phyloP scores from a whole-genome alignment of 2,113 vertebrate species.

The Athene noctua region DNA sequence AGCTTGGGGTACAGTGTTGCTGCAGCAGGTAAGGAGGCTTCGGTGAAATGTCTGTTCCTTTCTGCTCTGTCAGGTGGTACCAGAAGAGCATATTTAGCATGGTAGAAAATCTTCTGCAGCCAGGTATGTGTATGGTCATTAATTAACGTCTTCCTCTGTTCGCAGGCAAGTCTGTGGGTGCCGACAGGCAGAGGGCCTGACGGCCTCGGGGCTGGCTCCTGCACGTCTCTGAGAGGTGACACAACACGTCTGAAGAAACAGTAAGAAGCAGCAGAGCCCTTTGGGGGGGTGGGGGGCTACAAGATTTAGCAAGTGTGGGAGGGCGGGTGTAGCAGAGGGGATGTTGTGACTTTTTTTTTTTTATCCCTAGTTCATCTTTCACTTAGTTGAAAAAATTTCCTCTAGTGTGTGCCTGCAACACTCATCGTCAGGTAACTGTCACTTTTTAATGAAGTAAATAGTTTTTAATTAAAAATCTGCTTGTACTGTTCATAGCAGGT shows the following conservation, averaged over 20 bases:
- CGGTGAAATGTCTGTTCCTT: background rate
- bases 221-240: background rate
- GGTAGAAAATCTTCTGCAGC: background rate
- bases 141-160: background rate
- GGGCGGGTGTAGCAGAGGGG: background rate
- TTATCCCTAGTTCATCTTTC: background rate
- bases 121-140: fast-evolving
- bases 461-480: background rate
- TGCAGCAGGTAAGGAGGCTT: background rate
- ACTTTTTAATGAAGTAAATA: background rate
- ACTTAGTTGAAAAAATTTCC: background rate
- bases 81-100: background rate
- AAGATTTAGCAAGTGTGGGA: too few species aligned
- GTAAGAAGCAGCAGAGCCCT: background rate
- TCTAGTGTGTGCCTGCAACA: background rate
- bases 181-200: background rate
- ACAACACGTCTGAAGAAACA: background rate
- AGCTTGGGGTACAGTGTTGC: fast-evolving
- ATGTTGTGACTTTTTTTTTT: background rate
- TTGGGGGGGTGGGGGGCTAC: fast-evolving
- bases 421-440: background rate
- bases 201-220: background rate
- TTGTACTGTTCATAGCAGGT: background rate
- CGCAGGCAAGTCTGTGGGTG: background rate
- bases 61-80: background rate